A percentile compares a stretch with the other conserved stretches of the same genome.
phyloP scores from a whole-genome alignment of 2,797 vertebrate genomes.

The Microhierax caerulescens region DNA sequence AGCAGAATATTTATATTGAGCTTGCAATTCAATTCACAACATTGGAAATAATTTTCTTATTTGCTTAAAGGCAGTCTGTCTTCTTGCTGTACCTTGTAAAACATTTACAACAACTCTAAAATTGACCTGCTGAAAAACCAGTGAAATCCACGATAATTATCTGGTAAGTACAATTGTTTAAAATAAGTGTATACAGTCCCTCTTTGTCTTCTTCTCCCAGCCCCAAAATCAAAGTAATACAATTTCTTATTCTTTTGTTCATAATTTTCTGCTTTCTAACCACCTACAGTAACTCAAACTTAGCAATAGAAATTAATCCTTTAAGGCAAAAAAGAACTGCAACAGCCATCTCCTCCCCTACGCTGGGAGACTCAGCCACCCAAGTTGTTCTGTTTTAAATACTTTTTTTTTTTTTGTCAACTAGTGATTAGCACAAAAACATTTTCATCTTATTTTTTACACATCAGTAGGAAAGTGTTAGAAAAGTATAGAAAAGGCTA shows the following conservation, averaged over 20 bases:
- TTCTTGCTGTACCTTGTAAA: constrained; percentile 13
- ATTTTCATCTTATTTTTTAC: constrained; percentile 61
- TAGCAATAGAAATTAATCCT: constrained; percentile 24
- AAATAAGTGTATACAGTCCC: not conserved
- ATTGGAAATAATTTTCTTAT: not conserved
- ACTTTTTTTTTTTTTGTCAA: constrained; percentile 3
- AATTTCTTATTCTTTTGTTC: not conserved
- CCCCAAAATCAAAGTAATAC: not conserved
- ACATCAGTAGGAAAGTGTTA: constrained; percentile 69
- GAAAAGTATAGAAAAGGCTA: constrained; percentile 75
- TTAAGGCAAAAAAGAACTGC: not conserved
- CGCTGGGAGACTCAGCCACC: not conserved
- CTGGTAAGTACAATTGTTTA: not conserved
- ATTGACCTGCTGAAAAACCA: not conserved
- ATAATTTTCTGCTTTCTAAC: constrained; percentile 19
- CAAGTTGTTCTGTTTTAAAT: constrained; percentile 24
- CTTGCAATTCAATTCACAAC: not conserved
- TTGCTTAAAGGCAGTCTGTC: constrained; percentile 19
- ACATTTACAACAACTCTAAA: constrained; percentile 67
- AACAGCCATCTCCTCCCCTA: not conserved
- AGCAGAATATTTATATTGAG: not conserved
- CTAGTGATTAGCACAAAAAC: constrained; percentile 56
- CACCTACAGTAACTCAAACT: constrained; percentile 35
- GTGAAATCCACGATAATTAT: constrained; percentile 17
- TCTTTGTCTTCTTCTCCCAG: not conserved